These are phyloP conservation scores for Drosophila birchii DNA, from an alignment of 2,888 invertebrate species.

Conservation along the genomic window DNA sequence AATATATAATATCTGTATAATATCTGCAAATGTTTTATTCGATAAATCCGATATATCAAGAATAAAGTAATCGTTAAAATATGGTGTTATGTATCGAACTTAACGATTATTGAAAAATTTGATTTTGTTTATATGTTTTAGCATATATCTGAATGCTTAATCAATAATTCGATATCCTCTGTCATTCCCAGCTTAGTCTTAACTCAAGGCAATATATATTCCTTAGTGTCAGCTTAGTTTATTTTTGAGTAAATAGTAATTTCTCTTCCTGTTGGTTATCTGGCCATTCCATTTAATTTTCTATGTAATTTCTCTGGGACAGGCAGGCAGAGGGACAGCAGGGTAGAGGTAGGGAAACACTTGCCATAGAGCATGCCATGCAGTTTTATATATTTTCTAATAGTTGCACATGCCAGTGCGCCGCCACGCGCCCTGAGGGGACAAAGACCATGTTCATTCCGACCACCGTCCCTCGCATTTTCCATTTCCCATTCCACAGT, in stretches of 20 bases:
- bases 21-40: no score
- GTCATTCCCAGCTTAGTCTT: no score
- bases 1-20: no score
- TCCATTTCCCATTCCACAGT: neutral
- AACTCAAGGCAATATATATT: neutral
- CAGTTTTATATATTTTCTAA: constrained; percentile 49
- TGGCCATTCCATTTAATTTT: constrained; percentile 41
- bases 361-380: constrained; percentile 20
- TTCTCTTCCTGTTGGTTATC: no score
- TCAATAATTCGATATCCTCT: neutral
- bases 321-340: neutral
- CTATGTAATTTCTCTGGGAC: constrained; percentile 47
- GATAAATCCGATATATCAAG: no score
- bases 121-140: neutral
- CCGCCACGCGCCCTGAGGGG: constrained; percentile 39
- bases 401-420: constrained; percentile 59
- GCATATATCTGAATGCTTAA: neutral
- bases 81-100: neutral
- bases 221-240: no score
- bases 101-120: neutral
- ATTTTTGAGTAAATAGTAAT: neutral
- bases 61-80: no score
- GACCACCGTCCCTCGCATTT: constrained; percentile 3
- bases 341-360: neutral
- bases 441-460: constrained; percentile 19